A percentile compares a stretch with the other conserved stretches of the same genome.
Conservation (phyloP, 2,113 vertebrate genomes). For the Ceyx melanurus region DNA sequence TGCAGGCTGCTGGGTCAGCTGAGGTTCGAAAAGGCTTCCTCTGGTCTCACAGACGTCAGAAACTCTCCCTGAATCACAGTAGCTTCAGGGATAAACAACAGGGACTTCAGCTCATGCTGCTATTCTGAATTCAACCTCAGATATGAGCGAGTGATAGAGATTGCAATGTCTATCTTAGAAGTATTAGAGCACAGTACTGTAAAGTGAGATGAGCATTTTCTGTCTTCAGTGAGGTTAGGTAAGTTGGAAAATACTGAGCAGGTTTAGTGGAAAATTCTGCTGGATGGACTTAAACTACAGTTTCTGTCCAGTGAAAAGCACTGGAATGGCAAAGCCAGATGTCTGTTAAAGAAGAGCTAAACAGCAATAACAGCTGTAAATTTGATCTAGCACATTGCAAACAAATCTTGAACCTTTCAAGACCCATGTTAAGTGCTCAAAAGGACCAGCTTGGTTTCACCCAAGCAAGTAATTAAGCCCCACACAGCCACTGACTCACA, state of each 20-base stretch:
- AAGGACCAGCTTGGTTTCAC: background rate
- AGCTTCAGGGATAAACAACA: constrained; percentile 57
- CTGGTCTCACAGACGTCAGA: constrained; percentile 32
- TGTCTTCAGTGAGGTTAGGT: background rate
- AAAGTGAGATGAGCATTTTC: background rate
- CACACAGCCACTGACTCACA: background rate
- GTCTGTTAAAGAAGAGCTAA: background rate
- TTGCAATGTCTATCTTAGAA: background rate
- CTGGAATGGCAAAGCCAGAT: background rate
- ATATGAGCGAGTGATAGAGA: background rate
- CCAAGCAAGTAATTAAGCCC: too few relatives aligned
- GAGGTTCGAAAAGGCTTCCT: background rate
- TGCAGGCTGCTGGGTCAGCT: background rate
- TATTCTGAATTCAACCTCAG: background rate
- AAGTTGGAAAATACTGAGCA: background rate
- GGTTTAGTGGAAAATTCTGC: background rate
- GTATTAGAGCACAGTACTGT: background rate
- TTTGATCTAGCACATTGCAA: background rate
- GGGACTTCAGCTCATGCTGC: background rate
- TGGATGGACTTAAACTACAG: background rate
- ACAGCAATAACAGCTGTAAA: background rate
- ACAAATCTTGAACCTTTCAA: background rate
- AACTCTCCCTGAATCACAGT: background rate
- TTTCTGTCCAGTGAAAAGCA: background rate
- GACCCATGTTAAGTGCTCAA: background rate